Evolutionary conservation across 1,140 invertebrate species (phyloP).

Genomic region (Solenopsis invicta): DNA sequence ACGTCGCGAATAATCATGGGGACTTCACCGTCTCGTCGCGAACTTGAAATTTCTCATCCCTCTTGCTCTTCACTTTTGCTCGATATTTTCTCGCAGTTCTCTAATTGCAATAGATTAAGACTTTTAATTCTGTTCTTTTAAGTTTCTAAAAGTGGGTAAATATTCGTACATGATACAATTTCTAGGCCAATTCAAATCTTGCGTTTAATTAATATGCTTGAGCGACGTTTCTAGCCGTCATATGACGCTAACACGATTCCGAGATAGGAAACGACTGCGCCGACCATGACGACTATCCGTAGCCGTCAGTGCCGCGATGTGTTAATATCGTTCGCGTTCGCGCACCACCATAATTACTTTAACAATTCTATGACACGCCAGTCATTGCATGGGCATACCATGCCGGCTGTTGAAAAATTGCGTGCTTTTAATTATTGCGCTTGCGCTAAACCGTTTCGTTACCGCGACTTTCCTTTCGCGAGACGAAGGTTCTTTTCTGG

Average conservation of each 20-base stretch:
- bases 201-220: neutral
- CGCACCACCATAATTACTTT: conserved; percentile 10
- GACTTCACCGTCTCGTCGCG: neutral
- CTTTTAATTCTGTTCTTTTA: neutral
- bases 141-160: neutral
- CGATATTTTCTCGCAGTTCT: neutral
- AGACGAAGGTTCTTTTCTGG: conserved; percentile 3
- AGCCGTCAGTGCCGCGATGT: neutral
- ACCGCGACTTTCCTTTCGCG: neutral
- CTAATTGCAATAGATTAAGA: too few relatives aligned
- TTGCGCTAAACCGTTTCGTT: conserved; percentile 26
- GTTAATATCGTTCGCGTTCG: conserved; percentile 20
- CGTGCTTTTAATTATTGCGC: conserved; percentile 34
- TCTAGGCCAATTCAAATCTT: neutral
- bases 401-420: conserved; percentile 10
- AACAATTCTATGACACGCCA: conserved; percentile 32
- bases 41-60: neutral
- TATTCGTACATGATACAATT: neutral
- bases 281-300: conserved; percentile 12
- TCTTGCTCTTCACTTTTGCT: neutral
- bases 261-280: neutral
- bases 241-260: neutral
- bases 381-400: neutral
- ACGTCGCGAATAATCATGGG: neutral
- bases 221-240: neutral